A percentile compares a stretch with the other conserved stretches of the same genome.
phyloP scores from a whole-genome alignment of 2,888 invertebrate species.

The Epiblema foenella region DNA sequence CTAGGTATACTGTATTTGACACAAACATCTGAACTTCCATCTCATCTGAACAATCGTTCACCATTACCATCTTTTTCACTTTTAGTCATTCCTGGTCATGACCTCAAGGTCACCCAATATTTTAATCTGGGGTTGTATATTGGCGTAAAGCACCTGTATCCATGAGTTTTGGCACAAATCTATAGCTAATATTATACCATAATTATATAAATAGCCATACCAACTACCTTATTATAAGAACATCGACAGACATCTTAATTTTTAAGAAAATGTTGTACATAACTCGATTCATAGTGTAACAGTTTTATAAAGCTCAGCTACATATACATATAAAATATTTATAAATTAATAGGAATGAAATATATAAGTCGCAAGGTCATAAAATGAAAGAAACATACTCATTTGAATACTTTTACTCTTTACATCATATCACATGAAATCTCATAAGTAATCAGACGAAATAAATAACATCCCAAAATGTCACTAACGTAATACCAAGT shows the following conservation, averaged over 20 bases:
- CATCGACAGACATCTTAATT: slow-evolving; percentile 36
- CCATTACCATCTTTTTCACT: no score
- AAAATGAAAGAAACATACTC: slow-evolving; percentile 72
- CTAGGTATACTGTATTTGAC: no score
- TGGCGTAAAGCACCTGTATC: slow-evolving; percentile 74
- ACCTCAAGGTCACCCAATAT: slow-evolving; percentile 20
- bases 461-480: slow-evolving; percentile 49
- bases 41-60: no score
- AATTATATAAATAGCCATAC: slow-evolving; percentile 52
- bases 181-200: slow-evolving; percentile 60
- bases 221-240: slow-evolving; percentile 34
- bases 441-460: slow-evolving; percentile 72
- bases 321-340: slow-evolving; percentile 63
- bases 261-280: slow-evolving; percentile 45
- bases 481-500: slow-evolving; percentile 55
- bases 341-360: slow-evolving; percentile 54
- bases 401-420: slow-evolving; percentile 72
- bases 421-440: slow-evolving; percentile 77
- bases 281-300: slow-evolving; percentile 51
- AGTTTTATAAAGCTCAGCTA: slow-evolving; percentile 68
- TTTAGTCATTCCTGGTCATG: no score
- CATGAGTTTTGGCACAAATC: slow-evolving; percentile 74
- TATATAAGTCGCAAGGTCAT: slow-evolving; percentile 56
- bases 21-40: no score
- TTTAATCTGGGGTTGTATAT: slow-evolving; percentile 60